Conservation (phyloP, 2,113 vertebrate genomes). For the Ictidomys tridecemlineatus region DNA sequence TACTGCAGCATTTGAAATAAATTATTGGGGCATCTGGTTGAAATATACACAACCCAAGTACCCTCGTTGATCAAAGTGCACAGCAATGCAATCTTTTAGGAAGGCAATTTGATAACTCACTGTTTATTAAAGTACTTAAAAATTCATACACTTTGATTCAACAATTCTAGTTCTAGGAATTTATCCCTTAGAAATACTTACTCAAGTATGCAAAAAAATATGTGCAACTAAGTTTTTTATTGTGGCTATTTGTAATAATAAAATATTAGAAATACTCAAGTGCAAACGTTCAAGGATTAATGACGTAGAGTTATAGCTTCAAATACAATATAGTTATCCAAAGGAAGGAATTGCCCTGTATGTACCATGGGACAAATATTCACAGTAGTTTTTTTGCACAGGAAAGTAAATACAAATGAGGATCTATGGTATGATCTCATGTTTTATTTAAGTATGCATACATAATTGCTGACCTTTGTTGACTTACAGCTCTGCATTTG, state of each 20-base stretch:
- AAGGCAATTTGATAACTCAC: slow-evolving; percentile 42
- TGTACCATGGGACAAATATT: neutral
- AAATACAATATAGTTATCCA: neutral
- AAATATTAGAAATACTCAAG: slow-evolving; percentile 49
- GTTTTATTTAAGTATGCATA: slow-evolving; percentile 25
- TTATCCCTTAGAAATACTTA: slow-evolving; percentile 46
- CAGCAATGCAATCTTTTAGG: neutral
- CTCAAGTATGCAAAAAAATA: neutral
- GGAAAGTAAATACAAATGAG: neutral
- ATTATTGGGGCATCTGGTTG: neutral
- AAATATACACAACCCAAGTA: slow-evolving; percentile 1
- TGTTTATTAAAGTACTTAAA: slow-evolving; percentile 70
- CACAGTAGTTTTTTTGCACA: neutral
- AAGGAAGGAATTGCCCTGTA: slow-evolving; percentile 24
- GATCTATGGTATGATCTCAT: neutral
- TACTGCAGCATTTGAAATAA: slow-evolving; percentile 35
- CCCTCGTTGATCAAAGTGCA: slow-evolving; percentile 20
- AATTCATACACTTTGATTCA: slow-evolving; percentile 38
- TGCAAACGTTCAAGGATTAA: neutral
- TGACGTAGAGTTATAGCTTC: neutral
- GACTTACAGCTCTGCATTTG: slow-evolving; percentile 8
- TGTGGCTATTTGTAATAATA: slow-evolving; percentile 56
- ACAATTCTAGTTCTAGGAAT: slow-evolving; percentile 35
- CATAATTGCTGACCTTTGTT: neutral
- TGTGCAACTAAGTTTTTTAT: slow-evolving; percentile 51